phyloP scores from a whole-genome alignment of 2,113 vertebrate species.

The Pipa parva region DNA sequence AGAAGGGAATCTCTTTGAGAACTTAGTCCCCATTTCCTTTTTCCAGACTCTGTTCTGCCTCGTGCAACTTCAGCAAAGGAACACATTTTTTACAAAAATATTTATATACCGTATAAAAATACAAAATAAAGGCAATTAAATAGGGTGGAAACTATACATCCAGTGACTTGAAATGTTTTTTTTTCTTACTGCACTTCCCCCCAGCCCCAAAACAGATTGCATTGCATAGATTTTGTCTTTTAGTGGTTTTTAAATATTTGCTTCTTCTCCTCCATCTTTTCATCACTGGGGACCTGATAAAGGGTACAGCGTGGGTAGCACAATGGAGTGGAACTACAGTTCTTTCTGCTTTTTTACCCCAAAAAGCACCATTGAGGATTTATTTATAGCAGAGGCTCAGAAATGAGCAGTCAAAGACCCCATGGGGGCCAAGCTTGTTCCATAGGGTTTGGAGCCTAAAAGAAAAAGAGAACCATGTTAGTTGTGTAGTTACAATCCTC shows the following conservation, averaged over 20 bases:
- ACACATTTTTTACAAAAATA: constrained; percentile 40
- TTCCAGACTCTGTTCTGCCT: constrained; percentile 39
- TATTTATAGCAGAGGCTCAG: constrained; percentile 63
- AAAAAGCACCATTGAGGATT: constrained; percentile 69
- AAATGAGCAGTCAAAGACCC: constrained; percentile 66
- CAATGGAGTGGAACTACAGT: constrained; percentile 52
- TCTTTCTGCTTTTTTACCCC: constrained; percentile 48
- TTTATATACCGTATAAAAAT: constrained; percentile 25
- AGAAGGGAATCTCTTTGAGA: background rate
- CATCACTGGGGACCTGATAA: no score
- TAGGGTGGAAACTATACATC: constrained; percentile 33
- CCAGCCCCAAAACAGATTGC: no score
- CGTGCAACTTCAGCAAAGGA: constrained; percentile 40
- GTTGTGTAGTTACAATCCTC: no score
- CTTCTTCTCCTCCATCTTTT: no score
- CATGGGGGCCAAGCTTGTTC: constrained; percentile 73
- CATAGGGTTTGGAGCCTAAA: constrained; percentile 62
- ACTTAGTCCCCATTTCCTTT: constrained; percentile 18
- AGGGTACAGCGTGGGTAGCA: no score
- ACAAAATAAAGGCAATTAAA: constrained; percentile 39
- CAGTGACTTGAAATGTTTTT: constrained; percentile 19
- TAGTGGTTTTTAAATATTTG: constrained; percentile 10
- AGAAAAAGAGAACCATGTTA: constrained; percentile 55
- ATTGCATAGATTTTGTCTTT: background rate
- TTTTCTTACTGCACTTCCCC: background rate